A percentile compares a stretch with the other conserved stretches of the same genome.
Evolutionary conservation across 2,113 vertebrate genomes (phyloP).

Genomic region (Hyla sarda): DNA sequence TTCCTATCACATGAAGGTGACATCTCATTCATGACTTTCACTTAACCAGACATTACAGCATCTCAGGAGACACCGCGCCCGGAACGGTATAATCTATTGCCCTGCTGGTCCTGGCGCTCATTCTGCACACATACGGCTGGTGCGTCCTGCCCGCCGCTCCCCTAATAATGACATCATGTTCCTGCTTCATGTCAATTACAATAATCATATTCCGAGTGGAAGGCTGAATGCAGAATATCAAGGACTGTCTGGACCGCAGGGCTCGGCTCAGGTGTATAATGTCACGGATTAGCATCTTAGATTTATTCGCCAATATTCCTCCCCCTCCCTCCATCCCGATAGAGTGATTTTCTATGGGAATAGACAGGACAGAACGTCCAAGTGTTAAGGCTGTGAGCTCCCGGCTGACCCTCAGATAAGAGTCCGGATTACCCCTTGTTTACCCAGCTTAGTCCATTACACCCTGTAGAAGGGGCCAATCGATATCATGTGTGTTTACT

Average conservation of each 20-base stretch:
- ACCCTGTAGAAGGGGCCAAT: not conserved
- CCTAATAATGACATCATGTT: slow-evolving; percentile 30
- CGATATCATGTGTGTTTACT: not conserved
- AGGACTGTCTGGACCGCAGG: not conserved
- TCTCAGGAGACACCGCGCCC: slow-evolving; percentile 4
- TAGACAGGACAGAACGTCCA: not conserved
- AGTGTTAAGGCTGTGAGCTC: not conserved
- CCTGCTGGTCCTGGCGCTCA: not conserved
- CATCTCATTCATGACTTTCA: slow-evolving; percentile 27
- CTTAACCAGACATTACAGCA: slow-evolving; percentile 42
- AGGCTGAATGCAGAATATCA: slow-evolving; percentile 10
- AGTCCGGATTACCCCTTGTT: slow-evolving; percentile 1
- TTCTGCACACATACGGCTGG: not conserved
- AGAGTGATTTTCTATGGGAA: not conserved
- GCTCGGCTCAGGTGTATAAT: slow-evolving; percentile 1
- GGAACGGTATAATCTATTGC: not conserved
- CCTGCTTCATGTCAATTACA: slow-evolving; percentile 22
- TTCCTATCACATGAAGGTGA: slow-evolving; percentile 33
- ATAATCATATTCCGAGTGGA: slow-evolving; percentile 11
- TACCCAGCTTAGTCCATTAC: slow-evolving; percentile 11
- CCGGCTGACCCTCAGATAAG: not conserved
- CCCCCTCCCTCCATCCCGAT: not conserved
- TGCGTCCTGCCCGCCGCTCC: not conserved
- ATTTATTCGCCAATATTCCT: slow-evolving; percentile 6
- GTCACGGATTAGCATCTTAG: not conserved